phyloP scores from a whole-genome alignment of 2,113 vertebrate genomes.

The Capricornis sumatraensis region DNA sequence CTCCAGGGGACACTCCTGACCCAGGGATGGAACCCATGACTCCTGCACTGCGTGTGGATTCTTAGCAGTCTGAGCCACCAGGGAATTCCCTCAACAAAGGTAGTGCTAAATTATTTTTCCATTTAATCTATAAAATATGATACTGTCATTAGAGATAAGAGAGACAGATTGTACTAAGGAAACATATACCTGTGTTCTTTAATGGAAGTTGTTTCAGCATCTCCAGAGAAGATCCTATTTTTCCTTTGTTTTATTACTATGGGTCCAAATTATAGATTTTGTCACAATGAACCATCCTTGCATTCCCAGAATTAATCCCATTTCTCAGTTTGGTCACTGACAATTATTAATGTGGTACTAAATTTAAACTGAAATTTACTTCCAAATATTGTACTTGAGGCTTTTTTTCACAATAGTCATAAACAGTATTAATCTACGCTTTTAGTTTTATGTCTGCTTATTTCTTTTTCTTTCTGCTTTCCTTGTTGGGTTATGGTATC shows the following conservation, averaged over 20 bases:
- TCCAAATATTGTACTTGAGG: neutral
- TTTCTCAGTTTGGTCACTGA: neutral
- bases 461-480: neutral
- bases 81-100: neutral
- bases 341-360: neutral
- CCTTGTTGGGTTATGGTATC: neutral
- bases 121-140: neutral
- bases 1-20: neutral
- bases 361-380: neutral
- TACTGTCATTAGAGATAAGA: neutral
- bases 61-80: neutral
- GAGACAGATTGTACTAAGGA: neutral
- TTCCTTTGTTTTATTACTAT: neutral
- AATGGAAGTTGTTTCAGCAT: neutral
- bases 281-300: neutral
- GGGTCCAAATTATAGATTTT: neutral
- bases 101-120: neutral
- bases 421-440: neutral
- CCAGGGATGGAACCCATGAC: neutral
- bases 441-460: neutral
- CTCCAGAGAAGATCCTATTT: neutral
- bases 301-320: neutral
- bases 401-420: neutral
- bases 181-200: neutral
- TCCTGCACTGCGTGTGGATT: neutral